Conservation (phyloP, 2,113 vertebrate genomes). For the Anhinga rufa region DNA sequence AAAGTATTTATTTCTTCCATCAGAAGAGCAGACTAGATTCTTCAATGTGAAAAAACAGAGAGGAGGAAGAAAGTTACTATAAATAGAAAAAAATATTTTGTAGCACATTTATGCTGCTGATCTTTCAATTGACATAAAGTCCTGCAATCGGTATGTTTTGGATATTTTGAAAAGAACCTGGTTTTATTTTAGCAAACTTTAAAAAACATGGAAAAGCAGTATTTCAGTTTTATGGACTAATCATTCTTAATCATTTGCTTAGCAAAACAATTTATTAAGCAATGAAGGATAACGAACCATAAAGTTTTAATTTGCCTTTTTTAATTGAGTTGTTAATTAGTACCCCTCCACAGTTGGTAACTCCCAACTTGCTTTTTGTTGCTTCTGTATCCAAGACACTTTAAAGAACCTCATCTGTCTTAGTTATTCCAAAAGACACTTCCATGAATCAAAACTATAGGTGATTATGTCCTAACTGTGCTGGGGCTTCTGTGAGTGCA, state of each 20-base stretch:
- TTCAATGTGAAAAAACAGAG: not conserved
- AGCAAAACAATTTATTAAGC: conserved; percentile 78
- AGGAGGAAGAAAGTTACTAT: not conserved
- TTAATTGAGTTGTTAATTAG: conserved; percentile 86
- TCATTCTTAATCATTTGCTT: conserved; percentile 72
- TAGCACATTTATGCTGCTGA: not conserved
- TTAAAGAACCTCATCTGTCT: conserved; percentile 69
- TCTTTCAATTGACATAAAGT: not conserved
- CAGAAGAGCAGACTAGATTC: not conserved
- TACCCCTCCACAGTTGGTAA: conserved; percentile 65
- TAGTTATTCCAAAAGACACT: conserved; percentile 66
- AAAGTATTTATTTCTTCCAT: not conserved
- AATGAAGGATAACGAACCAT: conserved; percentile 75
- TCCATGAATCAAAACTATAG: conserved; percentile 74
- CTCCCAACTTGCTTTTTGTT: conserved; percentile 67
- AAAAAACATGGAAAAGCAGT: conserved; percentile 25
- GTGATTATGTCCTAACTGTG: conserved; percentile 74
- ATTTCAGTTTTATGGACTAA: conserved; percentile 61
- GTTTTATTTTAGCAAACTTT: conserved; percentile 9
- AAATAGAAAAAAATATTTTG: not conserved
- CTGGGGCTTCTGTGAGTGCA: conserved; percentile 59
- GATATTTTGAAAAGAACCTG: not conserved
- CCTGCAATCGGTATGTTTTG: not conserved
- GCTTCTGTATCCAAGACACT: conserved; percentile 64
- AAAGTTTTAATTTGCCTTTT: conserved; percentile 81